Conservation (phyloP, 2,797 vertebrate species). For the Momotus momota region DNA sequence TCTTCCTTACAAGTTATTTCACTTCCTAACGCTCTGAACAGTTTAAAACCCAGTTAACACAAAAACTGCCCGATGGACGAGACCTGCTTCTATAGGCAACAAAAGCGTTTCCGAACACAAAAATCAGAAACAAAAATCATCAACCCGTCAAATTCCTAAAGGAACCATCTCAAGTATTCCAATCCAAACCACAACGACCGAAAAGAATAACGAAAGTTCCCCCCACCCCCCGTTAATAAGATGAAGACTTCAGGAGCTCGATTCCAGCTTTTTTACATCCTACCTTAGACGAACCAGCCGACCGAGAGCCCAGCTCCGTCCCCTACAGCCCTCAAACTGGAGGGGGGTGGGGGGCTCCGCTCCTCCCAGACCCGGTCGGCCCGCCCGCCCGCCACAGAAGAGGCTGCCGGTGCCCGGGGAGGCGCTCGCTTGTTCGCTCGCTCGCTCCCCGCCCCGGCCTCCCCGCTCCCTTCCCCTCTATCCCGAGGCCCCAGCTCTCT, state of each 20-base stretch:
- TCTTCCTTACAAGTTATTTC: background rate
- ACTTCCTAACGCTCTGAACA: rapidly evolving
- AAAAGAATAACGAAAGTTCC: rapidly evolving
- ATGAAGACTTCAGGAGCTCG: rapidly evolving
- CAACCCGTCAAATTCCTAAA: too few relatives aligned
- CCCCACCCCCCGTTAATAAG: too few relatives aligned
- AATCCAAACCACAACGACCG: rapidly evolving
- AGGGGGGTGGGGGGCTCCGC: too few relatives aligned
- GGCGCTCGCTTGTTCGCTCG: background rate
- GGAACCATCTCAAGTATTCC: background rate
- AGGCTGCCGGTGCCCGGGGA: background rate
- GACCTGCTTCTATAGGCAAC: rapidly evolving
- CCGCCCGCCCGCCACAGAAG: background rate
- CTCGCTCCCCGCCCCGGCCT: background rate
- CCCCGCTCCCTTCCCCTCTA: too few relatives aligned
- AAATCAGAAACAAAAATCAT: background rate
- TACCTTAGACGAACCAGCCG: background rate
- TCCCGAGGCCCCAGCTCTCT: background rate
- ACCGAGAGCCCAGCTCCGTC: too few relatives aligned
- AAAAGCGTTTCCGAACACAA: background rate
- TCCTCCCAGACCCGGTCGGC: background rate
- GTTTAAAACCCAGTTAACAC: rapidly evolving
- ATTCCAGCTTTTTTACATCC: background rate
- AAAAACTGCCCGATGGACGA: background rate
- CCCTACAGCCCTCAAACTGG: background rate